A percentile compares a stretch with the other conserved stretches of the same genome.
phyloP scores from a whole-genome alignment of 2,797 vertebrate genomes.

The Ammospiza maritima region DNA sequence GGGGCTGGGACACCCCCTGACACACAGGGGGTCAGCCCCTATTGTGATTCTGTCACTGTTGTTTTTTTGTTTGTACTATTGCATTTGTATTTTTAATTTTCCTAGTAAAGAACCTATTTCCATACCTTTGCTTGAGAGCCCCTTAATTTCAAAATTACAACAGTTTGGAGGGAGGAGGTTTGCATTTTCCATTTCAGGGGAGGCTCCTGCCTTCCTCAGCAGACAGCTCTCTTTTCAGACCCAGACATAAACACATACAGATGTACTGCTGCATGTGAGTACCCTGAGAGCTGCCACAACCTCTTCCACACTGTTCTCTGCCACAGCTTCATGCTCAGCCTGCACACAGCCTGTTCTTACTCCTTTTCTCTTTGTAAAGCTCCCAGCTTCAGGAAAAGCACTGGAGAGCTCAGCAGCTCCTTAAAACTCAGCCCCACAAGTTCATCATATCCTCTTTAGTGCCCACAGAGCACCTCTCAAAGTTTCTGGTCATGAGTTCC shows the following conservation, averaged over 20 bases:
- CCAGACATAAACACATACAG: background rate
- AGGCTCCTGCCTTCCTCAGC: background rate
- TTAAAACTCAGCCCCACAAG: background rate
- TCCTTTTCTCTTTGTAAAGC: background rate
- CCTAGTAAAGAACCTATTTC: background rate
- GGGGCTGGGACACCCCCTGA: background rate
- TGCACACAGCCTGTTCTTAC: background rate
- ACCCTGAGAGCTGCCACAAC: background rate
- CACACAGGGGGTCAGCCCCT: rapidly evolving
- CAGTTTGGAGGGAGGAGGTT: background rate
- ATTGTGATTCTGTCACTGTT: rapidly evolving
- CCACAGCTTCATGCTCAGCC: background rate
- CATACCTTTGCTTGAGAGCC: background rate
- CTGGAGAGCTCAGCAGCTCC: background rate
- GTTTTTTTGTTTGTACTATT: background rate
- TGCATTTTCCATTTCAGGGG: background rate
- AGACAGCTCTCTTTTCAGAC: background rate
- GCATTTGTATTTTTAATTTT: background rate
- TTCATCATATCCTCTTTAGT: rapidly evolving
- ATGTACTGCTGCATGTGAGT: rapidly evolving
- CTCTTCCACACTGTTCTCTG: background rate
- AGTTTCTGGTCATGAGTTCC: background rate
- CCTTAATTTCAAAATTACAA: background rate
- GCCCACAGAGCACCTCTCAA: rapidly evolving
- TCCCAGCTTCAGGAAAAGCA: background rate